phyloP scores from a whole-genome alignment of 2,113 vertebrate genomes.

The Trichomycterus rosablanca region DNA sequence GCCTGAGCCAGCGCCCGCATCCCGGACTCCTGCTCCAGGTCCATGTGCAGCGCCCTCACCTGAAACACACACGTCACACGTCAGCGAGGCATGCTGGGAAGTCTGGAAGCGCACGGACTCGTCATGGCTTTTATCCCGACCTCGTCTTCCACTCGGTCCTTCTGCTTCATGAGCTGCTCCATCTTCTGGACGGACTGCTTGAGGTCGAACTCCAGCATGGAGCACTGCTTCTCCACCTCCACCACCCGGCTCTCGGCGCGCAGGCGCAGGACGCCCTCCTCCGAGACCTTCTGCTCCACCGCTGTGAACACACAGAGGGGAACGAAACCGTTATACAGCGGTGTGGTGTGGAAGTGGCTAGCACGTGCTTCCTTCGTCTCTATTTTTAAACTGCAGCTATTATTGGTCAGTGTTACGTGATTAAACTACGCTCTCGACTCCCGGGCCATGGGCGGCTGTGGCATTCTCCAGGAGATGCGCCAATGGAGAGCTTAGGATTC shows the following conservation, averaged over 20 bases:
- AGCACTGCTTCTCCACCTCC: slow-evolving; percentile 95
- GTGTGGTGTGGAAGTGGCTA: too few relatives aligned
- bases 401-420: too few relatives aligned
- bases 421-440: too few relatives aligned
- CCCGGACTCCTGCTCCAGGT: slow-evolving; percentile 85
- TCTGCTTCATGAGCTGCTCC: slow-evolving; percentile 91
- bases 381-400: too few relatives aligned
- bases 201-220: slow-evolving; percentile 95
- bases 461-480: too few relatives aligned
- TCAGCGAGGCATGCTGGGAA: not conserved
- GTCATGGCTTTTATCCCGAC: slow-evolving; percentile 56
- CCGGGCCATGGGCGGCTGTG: too few relatives aligned
- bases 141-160: slow-evolving; percentile 92
- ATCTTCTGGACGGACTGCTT: slow-evolving; percentile 95
- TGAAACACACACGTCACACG: slow-evolving; percentile 47
- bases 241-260: slow-evolving; percentile 88
- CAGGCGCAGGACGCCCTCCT: slow-evolving; percentile 84
- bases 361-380: too few relatives aligned
- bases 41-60: slow-evolving; percentile 82
- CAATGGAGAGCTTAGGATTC: too few relatives aligned
- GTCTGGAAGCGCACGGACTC: not conserved
- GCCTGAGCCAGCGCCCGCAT: slow-evolving; percentile 80
- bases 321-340: too few relatives aligned
- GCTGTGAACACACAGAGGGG: slow-evolving; percentile 59
- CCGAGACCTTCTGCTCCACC: slow-evolving; percentile 92